Conservation (phyloP, 2,113 vertebrate genomes). For the Hassar affinis region DNA sequence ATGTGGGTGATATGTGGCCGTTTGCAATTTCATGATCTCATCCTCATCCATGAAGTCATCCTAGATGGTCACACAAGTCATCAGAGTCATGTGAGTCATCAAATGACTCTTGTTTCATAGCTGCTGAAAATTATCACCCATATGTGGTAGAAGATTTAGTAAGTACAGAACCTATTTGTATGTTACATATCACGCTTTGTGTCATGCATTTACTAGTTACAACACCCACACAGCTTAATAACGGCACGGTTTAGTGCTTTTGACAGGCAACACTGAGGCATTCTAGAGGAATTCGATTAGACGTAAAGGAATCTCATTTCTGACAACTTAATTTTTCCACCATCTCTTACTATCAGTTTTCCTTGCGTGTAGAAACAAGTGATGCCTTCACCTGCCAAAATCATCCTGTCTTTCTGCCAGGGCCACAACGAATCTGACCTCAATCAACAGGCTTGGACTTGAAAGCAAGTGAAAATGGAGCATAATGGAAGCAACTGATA, state of each 20-base stretch:
- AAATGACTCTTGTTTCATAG: neutral
- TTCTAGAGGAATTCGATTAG: neutral
- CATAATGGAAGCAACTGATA: neutral
- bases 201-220: neutral
- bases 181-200: neutral
- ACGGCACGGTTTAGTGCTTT: neutral
- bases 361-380: constrained; percentile 19
- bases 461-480: constrained; percentile 16
- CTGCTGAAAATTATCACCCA: neutral
- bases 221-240: neutral
- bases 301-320: neutral
- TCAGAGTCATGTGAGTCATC: neutral
- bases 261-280: neutral
- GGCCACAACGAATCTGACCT: neutral
- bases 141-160: neutral
- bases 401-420: neutral
- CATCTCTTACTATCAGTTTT: neutral
- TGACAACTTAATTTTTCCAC: neutral
- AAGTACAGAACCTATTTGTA: neutral
- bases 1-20: neutral
- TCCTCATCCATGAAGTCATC: neutral
- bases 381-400: constrained; percentile 19
- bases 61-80: neutral
- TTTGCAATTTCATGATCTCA: neutral
- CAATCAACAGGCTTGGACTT: constrained; percentile 34